A percentile compares a stretch with the other conserved stretches of the same genome.
phyloP scores from a whole-genome alignment of 1,140 invertebrate species.

The Homalodisca vitripennis region DNA sequence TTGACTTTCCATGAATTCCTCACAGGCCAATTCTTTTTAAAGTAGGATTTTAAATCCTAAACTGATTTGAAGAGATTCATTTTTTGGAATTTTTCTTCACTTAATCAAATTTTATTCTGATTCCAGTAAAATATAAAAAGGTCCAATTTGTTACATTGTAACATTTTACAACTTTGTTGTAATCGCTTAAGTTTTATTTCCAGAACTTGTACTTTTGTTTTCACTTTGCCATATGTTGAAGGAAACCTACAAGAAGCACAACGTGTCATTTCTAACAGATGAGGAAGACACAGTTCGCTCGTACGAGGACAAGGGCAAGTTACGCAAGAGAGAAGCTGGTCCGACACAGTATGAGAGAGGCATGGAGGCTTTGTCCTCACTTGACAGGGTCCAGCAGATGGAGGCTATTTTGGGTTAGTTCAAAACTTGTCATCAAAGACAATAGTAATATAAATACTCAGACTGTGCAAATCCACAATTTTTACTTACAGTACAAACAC shows the following conservation, averaged over 20 bases:
- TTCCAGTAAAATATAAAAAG: neutral
- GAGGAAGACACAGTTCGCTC: constrained; percentile 78
- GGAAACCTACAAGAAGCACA: constrained; percentile 64
- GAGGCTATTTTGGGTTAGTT: constrained; percentile 69
- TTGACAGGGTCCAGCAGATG: constrained; percentile 80
- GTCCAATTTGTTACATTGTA: neutral
- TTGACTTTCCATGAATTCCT: no score
- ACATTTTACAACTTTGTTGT: neutral
- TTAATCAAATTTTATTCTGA: no score
- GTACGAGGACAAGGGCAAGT: constrained; percentile 82
- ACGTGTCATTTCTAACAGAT: constrained; percentile 74
- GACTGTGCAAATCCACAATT: no score
- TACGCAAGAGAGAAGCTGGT: constrained; percentile 43
- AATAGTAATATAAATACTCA: no score
- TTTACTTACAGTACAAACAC: no score
- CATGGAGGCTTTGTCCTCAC: constrained; percentile 70
- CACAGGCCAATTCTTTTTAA: no score
- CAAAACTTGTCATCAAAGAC: no score
- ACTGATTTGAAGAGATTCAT: no score
- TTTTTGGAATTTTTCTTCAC: no score
- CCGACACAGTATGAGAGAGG: constrained; percentile 47
- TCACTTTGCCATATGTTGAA: constrained; percentile 41
- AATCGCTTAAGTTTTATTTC: no score
- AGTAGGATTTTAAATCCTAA: no score
- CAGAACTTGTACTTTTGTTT: neutral